phyloP scores from a whole-genome alignment of 2,888 invertebrate species.

The Nasonovia ribisnigri region DNA sequence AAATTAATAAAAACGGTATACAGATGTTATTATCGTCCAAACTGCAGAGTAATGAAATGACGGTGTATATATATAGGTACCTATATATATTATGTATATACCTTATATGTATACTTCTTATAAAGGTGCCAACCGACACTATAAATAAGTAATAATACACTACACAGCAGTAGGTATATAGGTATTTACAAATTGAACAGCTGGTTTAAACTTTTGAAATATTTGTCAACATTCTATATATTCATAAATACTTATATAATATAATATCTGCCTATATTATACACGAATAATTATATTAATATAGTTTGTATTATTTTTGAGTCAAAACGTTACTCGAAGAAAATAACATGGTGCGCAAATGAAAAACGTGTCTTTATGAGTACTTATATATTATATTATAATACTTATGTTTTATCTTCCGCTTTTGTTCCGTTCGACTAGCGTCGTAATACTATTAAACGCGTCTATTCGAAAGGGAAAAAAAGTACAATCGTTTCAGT shows the following conservation, averaged over 20 bases:
- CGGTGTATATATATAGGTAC: not conserved
- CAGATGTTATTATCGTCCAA: conserved; percentile 1
- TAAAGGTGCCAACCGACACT: not conserved
- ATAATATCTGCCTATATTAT: not conserved
- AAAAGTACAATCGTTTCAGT: not conserved
- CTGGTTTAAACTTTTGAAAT: not conserved
- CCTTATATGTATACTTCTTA: not conserved
- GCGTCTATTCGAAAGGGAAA: not conserved
- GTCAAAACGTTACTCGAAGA: not conserved
- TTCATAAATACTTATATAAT: not conserved
- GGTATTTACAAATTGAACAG: not conserved
- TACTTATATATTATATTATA: not conserved
- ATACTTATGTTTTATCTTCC: not conserved
- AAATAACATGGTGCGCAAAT: not conserved
- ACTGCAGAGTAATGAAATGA: not conserved
- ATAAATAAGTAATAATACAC: not conserved
- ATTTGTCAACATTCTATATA: not conserved
- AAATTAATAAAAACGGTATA: not conserved
- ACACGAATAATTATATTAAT: not conserved
- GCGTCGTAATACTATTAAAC: not conserved
- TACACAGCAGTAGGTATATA: not conserved
- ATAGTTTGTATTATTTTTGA: not conserved
- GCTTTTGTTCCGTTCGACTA: not conserved
- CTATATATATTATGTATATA: not conserved
- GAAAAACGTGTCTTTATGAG: not conserved